Base-by-base conservation (phyloP, 2,113 vertebrate species). In the Poecile atricapillus region DNA sequence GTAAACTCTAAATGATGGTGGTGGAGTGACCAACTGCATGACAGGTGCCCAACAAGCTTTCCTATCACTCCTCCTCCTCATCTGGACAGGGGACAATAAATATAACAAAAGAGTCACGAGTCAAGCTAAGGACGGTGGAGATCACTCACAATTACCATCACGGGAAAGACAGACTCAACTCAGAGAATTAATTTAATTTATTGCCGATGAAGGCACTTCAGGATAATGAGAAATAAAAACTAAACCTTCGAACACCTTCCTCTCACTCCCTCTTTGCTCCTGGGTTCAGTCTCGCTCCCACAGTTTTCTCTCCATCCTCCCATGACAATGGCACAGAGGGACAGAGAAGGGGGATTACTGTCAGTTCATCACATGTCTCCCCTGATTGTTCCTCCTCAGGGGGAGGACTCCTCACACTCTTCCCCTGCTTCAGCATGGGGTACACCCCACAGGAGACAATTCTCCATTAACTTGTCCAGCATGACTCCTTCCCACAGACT, bases 151-250 rank as follows among this genome's bases (percentile, higher is more conserved):
- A 18, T 19, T 65, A 47, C 17, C 1, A 3, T 41, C 37, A 39
- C 0, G 0, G 20, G 41, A 22, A 92, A 55, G n/a, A 33, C 3
- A 78, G 15, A 30, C 3, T 30, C 2, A 1, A 23, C 22, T 78
- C 4, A 7, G 21, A 23, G 18, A 83, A 60, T 37, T 16, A 44
- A 49, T 37, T 76, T 46, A 24, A 53, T 50, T 70, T 79, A n/a
- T 35, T 69, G 4, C 7, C 35, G 70, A 10, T 33, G 6, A 74
- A 69, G 67, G 50, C 33, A 56, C 4, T 41, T 14, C 5, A 50
- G 5, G 16, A 24, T 21, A 78, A 46, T 18, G 27, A 55, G 22
- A 86, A 69, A 74, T 33, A 41, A 78, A 84, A 18, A 4, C 0
- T 12, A 47, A 53, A 49, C 30, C 24, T 64, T 44, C 19, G 35